Evolutionary conservation across 2,888 invertebrate genomes (phyloP), one percentile per base, ranked within the genome.

Genomic region (Formica aserva): DNA sequence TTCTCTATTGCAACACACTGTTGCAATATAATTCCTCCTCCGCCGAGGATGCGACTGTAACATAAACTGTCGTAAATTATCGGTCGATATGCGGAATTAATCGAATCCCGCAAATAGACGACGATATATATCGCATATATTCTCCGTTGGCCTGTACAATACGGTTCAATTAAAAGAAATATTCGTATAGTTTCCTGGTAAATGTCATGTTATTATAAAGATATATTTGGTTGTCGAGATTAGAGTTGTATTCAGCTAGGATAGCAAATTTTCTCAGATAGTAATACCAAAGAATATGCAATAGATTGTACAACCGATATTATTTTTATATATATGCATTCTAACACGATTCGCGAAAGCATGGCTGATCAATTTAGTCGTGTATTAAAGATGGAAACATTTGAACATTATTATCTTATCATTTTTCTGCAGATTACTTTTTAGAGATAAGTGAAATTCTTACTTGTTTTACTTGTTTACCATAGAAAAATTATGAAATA

Each of bases 31-130:
- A 82, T 76, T 83, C 48, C 65, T 63, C 76, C 65, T 48, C 8
- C 48, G 52, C 26, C 35, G 66, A 83, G 67, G 38, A 63, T 57
- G 69, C 52, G 52, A 63, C 32, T 32, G 55, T 65, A 85, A 81
- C 63, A 74, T 67, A 78, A 89, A 78, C 67, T 60, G 48, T 32
- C 62, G 71, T 88, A 88, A 88, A 85, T 88, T 84, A 89, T 74
- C 62, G 69, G 48, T 48, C 83, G 87, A 87, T 89, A 86, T 63
- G 52, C 65, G 38, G 87, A 80, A 89, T 89, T 89, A 88, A 87
- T 88, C 85, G 89, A 80, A 85, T 80, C 85, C 48, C 63, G 66
- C 80, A 15, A 74, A 84, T 45, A 74, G 62, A 41, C 83, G 86
- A 76, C 66, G 26, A 78, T 62, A 69, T 63, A 38, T 29, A 11